Percentiles rank a stretch among this genome's conserved stretches.
These are phyloP conservation scores for Sebastes vulpes DNA, from an alignment of 2,797 vertebrate species.

Conservation along the genomic window DNA sequence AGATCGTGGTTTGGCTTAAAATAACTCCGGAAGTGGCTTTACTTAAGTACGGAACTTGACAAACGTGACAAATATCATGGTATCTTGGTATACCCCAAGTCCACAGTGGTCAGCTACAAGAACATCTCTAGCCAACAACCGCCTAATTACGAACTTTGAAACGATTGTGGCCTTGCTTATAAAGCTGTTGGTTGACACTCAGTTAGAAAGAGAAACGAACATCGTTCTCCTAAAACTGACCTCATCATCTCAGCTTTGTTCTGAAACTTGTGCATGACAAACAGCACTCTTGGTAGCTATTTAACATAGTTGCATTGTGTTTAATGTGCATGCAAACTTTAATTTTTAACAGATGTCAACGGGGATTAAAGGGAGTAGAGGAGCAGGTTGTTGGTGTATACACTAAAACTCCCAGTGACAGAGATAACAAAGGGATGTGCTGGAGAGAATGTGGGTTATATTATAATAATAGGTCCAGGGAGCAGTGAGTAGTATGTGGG, in stretches of 20 bases:
- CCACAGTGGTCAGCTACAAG: no score
- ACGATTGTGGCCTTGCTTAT: not conserved
- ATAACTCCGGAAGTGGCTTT: no score
- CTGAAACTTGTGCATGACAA: not conserved
- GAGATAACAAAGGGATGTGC: not conserved
- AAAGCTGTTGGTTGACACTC: not conserved
- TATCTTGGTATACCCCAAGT: no score
- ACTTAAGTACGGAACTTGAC: no score
- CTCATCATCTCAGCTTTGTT: not conserved
- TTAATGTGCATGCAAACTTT: not conserved
- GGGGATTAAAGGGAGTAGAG: not conserved
- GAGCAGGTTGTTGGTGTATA: not conserved
- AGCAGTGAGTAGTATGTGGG: slow-evolving; percentile 44
- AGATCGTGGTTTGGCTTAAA: no score
- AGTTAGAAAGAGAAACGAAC: no score
- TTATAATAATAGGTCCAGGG: slow-evolving; percentile 36
- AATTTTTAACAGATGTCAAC: not conserved
- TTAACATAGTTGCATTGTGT: not conserved
- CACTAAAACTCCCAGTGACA: not conserved
- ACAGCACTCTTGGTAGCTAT: not conserved
- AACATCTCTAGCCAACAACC: no score
- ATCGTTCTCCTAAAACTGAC: not conserved
- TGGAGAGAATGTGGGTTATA: slow-evolving; percentile 40
- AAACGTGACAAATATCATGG: no score
- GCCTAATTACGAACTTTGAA: not conserved